Evolutionary conservation across 2,113 vertebrate genomes (phyloP), one percentile per base, ranked within the genome.

Genomic region (Psilopsiagon aurifrons): DNA sequence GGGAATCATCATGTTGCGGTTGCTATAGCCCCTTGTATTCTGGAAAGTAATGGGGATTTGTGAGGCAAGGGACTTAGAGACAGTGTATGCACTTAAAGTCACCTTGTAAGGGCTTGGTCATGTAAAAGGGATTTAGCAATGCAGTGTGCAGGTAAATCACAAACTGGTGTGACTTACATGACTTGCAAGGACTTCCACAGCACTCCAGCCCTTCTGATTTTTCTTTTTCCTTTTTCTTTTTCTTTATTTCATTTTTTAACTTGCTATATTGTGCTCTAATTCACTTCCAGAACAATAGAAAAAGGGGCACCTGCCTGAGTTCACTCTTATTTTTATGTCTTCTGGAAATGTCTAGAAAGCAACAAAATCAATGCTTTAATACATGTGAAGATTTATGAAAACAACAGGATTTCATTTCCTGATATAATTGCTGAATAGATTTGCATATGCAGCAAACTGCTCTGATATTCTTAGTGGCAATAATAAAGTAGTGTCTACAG

Each of bases 401-500:
- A 96, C 83, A 92, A 92, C 47, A 64, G 62, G 73, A 73, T 84
- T 95, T 86, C 31, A 86, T 96, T 96, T 92, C 64, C 83, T 82
- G 60, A 91, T 81, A 90, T 81, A 94, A 90, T 69, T 86, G 77
- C 62, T 91, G 80, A 66, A 86, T 64, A 93, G 80, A 95, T 94
- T 90, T 94, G 91, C 12, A 0, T 66, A 91, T 90, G 90, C 79
- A 95, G 51, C 66, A 73, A 94, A 71, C 73, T 92, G 66, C 69
- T 88, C 64, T 75, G 93, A 81, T 96, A 90, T 96, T 96, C 86
- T 94, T 91, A 66, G 83, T 75, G 95, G 76, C 73, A 91, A 77
- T 93, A 96, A 97, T 93, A 79, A 92, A 90, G 64, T 59, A 83
- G 43, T 75, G 76, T 81, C 94, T 95, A 86, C 84, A 93, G 93